A percentile compares a stretch with the other conserved stretches of the same genome.
Evolutionary conservation across 2,797 vertebrate genomes (phyloP).

Genomic region (Hapalemur alaotrensis): DNA sequence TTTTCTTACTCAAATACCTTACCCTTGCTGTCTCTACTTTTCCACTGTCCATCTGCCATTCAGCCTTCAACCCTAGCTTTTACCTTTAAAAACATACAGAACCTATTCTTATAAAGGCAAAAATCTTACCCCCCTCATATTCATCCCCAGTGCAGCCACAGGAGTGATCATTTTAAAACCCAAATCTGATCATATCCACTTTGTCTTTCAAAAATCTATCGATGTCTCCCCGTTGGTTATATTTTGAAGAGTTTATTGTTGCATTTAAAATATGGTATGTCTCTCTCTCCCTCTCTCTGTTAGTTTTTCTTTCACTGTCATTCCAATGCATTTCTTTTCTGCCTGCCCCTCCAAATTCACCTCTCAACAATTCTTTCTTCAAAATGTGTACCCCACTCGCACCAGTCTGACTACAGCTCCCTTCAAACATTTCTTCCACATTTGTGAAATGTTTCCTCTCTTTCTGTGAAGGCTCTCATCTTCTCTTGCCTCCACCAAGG

Average conservation of each 20-base stretch:
- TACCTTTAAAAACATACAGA: neutral
- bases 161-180: neutral
- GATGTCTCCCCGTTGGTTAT: neutral
- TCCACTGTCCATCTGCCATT: neutral
- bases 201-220: neutral
- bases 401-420: neutral
- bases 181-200: neutral
- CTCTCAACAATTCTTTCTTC: neutral
- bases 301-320: neutral
- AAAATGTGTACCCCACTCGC: neutral
- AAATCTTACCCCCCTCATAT: neutral
- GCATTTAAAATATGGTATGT: neutral
- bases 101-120: neutral
- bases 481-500: neutral
- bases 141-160: neutral
- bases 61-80: neutral
- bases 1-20: neutral
- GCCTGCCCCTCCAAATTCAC: neutral
- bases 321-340: neutral
- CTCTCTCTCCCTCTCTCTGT: neutral
- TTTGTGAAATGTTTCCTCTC: neutral
- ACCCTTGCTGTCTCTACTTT: neutral
- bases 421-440: neutral
- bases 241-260: neutral
- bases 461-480: neutral